phyloP scores from a whole-genome alignment of 2,888 invertebrate species.

The Gisinianus flammeolus region DNA sequence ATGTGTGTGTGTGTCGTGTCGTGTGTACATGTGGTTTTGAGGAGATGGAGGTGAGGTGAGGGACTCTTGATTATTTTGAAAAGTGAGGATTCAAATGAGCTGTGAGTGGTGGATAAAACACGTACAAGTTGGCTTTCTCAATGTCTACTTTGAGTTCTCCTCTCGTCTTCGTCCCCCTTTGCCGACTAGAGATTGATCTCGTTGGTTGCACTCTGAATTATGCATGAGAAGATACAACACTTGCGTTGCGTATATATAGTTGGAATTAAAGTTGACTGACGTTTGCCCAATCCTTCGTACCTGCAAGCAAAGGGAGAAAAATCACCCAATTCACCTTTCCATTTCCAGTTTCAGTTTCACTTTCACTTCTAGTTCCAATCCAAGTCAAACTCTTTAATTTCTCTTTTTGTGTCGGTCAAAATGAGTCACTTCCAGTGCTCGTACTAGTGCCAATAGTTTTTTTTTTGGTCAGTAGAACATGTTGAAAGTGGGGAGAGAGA shows the following conservation, averaged over 20 bases:
- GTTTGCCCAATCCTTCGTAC: not conserved
- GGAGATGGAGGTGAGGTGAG: not conserved
- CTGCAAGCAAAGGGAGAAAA: not conserved
- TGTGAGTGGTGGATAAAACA: constrained; percentile 23
- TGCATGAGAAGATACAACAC: constrained; percentile 39
- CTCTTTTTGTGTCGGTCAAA: no score
- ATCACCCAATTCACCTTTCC: not conserved
- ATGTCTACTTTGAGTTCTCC: not conserved
- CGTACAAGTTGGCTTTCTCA: not conserved
- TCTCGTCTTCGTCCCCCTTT: constrained; percentile 1
- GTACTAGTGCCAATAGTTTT: no score
- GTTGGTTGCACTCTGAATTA: constrained; percentile 39
- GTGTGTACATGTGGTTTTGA: no score
- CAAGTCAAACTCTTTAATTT: no score
- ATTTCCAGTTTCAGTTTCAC: not conserved
- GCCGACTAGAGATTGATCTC: constrained; percentile 29
- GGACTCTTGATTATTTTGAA: constrained; percentile 31
- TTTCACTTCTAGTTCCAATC: not conserved
- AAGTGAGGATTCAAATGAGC: constrained; percentile 37
- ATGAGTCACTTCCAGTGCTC: no score
- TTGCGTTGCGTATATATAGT: constrained; percentile 10
- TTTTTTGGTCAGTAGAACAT: no score
- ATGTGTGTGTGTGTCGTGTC: no score
- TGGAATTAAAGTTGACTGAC: constrained; percentile 35
- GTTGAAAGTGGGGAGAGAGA: no score